phyloP scores from a whole-genome alignment of 30 jellyfish, hydroid and myxozoan genomes.

The Chrysaora quinquecirrha region DNA sequence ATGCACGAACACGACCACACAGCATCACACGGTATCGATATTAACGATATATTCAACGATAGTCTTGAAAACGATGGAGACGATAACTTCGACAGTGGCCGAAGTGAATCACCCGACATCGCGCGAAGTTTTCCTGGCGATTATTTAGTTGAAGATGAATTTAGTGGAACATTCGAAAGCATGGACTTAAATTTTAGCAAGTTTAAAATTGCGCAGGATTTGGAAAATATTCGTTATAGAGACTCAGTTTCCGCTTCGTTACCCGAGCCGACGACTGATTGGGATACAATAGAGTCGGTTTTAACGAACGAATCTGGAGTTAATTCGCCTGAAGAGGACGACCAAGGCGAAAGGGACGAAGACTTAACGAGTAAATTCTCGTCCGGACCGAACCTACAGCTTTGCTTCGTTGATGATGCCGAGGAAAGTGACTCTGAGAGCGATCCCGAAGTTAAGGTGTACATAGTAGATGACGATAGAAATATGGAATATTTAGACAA shows the following conservation, averaged over 20 bases:
- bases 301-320: constrained; percentile 23
- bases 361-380: constrained; percentile 40
- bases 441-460: constrained; percentile 79
- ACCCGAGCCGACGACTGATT: constrained; percentile 81
- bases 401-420: constrained; percentile 68
- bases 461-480: constrained; percentile 71
- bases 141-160: constrained; percentile 71
- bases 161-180: constrained; percentile 62
- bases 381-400: constrained; percentile 65
- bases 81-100: constrained; percentile 57
- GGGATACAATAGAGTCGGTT: constrained; percentile 84
- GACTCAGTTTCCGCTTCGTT: constrained; percentile 20
- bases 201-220: constrained; percentile 33
- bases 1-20: constrained; percentile 51
- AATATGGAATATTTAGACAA: constrained; percentile 48
- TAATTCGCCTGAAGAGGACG: constrained; percentile 17
- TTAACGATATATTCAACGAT: constrained; percentile 69
- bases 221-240: constrained; percentile 1
- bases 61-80: constrained; percentile 49
- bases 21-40: constrained; percentile 34
- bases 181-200: constrained; percentile 63
- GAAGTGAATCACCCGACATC: constrained; percentile 61
- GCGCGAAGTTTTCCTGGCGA: constrained; percentile 79
- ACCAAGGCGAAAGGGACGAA: constrained; percentile 24
- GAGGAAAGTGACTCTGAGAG: constrained; percentile 68